Base-by-base conservation (phyloP, 2,888 invertebrate species). In the Rhamnusium bicolor region DNA sequence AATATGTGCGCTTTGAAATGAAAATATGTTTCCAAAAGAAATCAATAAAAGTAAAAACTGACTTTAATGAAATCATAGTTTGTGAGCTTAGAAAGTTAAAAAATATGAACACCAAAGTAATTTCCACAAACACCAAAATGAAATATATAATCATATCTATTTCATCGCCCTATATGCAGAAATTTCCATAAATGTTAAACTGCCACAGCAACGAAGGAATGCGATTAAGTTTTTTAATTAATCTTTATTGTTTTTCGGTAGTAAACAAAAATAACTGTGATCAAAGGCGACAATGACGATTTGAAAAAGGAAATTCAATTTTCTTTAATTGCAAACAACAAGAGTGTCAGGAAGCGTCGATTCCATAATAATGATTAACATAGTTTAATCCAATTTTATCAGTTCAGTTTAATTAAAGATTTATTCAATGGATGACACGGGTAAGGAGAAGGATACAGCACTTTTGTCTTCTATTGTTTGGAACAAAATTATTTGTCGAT, bases 311-410 rank as follows among this genome's bases (percentile, higher is more conserved):
- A 10, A 51, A 51, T 51, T 19, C 7, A 19, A 51, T 51, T 51
- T 51, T 18, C 10, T 51, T 8, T 51, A 51, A 51, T 51, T 19
- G n/a, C n/a, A 40, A 12, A 32, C 12, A 32, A 2, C 12, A 1
- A 12, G n/a, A 40, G 1, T 1, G n/a, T n/a, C n/a, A 40, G n/a
- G 4, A 2, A 40, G 40, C 40, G 40, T 12, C 40, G 12, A 40
- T 40, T 40, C 40, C 40, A 40, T 40, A n/a, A 40, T 40, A 40
- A 40, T 40, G n/a, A 40, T 40, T 40, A 40, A 40, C 12, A 40
- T 40, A 40, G 40, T 54, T 54, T 54, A 54, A 24, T 54, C 54
- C 19, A 54, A 24, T 49, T n/a, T n/a, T 49, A 54, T 54, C 27
- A 40, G 4, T n/a, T 14, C n/a, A 4, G n/a, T n/a, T 40, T 40